phyloP scores from a whole-genome alignment of 92 coral and sea anemone genomes.

The Metridium senile region DNA sequence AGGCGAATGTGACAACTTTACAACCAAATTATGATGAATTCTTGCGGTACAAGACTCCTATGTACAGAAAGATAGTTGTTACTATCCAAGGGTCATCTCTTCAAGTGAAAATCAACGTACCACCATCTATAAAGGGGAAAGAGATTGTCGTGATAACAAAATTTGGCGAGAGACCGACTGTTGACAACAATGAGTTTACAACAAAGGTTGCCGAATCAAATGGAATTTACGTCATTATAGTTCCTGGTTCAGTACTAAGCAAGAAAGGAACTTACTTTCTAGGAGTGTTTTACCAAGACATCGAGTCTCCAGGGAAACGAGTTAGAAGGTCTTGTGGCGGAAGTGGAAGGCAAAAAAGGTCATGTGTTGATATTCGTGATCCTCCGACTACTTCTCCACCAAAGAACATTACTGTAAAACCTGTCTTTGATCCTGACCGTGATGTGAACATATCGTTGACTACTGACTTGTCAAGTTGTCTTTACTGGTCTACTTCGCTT shows the following conservation, averaged over 20 bases:
- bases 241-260: conserved; percentile 38
- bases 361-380: conserved; percentile 76
- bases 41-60: conserved; percentile 12
- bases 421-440: conserved; percentile 50
- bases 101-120: conserved; percentile 29
- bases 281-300: conserved; percentile 21
- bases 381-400: conserved; percentile 75
- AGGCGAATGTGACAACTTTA: conserved; percentile 5
- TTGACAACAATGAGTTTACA: conserved; percentile 30
- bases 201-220: conserved; percentile 34
- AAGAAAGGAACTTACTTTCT: conserved; percentile 31
- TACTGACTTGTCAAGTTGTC: conserved; percentile 60
- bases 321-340: conserved; percentile 56
- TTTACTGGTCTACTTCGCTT: conserved; percentile 66
- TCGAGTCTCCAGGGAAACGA: neutral
- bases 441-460: conserved; percentile 63
- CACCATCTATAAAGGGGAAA: neutral
- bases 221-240: conserved; percentile 21
- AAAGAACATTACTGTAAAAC: conserved; percentile 59
- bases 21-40: conserved; percentile 19
- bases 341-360: conserved; percentile 62
- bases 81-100: conserved; percentile 33
- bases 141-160: conserved; percentile 26
- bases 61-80: conserved; percentile 24
- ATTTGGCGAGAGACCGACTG: conserved; percentile 46